Percentiles rank a stretch among this genome's conserved stretches.
Conservation (phyloP, 2,797 vertebrate genomes). For the Arrhamphus sclerolepis region DNA sequence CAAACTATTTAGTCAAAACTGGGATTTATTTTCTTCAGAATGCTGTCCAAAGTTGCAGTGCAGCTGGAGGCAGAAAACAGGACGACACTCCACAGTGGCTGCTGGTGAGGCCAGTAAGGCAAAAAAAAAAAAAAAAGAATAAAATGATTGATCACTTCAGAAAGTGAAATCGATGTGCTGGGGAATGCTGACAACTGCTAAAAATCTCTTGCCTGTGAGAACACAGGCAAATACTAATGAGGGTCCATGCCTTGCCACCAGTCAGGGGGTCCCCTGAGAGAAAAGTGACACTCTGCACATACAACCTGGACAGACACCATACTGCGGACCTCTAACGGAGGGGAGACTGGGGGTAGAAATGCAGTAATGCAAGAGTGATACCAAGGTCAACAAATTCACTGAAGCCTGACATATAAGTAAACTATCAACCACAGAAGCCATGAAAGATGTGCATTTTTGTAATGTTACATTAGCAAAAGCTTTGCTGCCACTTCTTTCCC, state of each 20-base stretch:
- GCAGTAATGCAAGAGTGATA: slow-evolving; percentile 32
- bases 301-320: slow-evolving; percentile 37
- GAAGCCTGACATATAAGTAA: slow-evolving; percentile 36
- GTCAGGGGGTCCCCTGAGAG: slow-evolving; percentile 58
- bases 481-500: neutral
- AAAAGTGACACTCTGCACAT: slow-evolving; percentile 61
- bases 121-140: slow-evolving; percentile 61
- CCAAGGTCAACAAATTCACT: slow-evolving; percentile 47
- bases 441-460: slow-evolving; percentile 20
- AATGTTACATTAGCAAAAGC: neutral
- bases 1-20: slow-evolving; percentile 32
- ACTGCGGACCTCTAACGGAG: slow-evolving; percentile 47
- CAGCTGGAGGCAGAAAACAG: slow-evolving; percentile 37
- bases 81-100: slow-evolving; percentile 48
- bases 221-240: slow-evolving; percentile 67
- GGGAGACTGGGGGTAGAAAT: slow-evolving; percentile 12
- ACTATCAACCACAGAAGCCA: slow-evolving; percentile 7
- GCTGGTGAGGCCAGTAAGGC: slow-evolving; percentile 59
- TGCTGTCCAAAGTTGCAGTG: slow-evolving; percentile 38
- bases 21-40: slow-evolving; percentile 29
- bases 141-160: slow-evolving; percentile 75
- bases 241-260: slow-evolving; percentile 44
- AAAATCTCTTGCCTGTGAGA: slow-evolving; percentile 59
- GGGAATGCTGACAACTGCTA: slow-evolving; percentile 75
- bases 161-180: slow-evolving; percentile 69